These are phyloP conservation scores for Carcina quercana DNA, from an alignment of 2,888 invertebrate species.

Conservation along the genomic window DNA sequence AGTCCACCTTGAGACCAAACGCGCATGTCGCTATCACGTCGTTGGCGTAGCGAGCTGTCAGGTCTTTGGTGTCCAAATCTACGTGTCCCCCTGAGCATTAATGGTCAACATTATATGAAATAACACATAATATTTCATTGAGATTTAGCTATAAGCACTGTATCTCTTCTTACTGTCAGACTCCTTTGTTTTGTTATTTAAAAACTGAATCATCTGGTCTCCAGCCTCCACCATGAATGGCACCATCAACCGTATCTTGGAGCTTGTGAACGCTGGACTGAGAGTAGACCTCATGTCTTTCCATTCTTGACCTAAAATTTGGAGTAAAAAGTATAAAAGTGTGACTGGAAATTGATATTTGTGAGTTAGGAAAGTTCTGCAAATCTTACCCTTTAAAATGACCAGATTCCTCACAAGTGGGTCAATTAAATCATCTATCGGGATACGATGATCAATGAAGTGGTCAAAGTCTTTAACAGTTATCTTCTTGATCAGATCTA, in stretches of 20 bases:
- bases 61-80: slow-evolving; percentile 50
- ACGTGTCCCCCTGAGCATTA: slow-evolving; percentile 12
- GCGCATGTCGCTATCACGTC: slow-evolving; percentile 69
- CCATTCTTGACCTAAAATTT: slow-evolving; percentile 40
- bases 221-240: slow-evolving; percentile 49
- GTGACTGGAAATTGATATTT: background rate
- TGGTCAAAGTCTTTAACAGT: slow-evolving; percentile 70
- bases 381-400: slow-evolving; percentile 44
- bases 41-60: slow-evolving; percentile 52
- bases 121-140: background rate
- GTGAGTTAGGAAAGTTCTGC: background rate
- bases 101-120: no score
- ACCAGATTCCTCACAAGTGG: slow-evolving; percentile 66
- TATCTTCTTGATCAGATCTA: slow-evolving; percentile 63
- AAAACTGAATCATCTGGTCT: slow-evolving; percentile 31
- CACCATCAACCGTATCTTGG: slow-evolving; percentile 56
- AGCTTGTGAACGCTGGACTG: slow-evolving; percentile 63
- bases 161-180: slow-evolving; percentile 14
- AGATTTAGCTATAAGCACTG: background rate
- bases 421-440: slow-evolving; percentile 46
- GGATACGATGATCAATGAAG: slow-evolving; percentile 59
- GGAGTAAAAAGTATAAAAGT: background rate
- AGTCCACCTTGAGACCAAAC: slow-evolving; percentile 68
- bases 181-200: slow-evolving; percentile 25
- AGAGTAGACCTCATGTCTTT: slow-evolving; percentile 47